Base-by-base conservation (phyloP, 2,113 vertebrate species). In the Anolis sagrei region DNA sequence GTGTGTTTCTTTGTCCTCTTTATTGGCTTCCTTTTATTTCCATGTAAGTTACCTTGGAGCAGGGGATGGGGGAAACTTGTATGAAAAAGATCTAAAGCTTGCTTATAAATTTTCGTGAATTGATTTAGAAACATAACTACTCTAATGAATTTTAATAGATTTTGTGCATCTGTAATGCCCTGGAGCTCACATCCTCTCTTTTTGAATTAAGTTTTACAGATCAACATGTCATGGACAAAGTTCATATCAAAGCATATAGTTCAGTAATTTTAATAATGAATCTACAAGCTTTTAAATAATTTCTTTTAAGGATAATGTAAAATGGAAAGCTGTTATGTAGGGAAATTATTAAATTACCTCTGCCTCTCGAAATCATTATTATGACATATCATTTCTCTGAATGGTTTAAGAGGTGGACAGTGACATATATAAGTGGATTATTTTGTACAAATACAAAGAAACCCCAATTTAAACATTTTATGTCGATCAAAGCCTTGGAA, bases 1-100 rank as follows among this genome's bases (percentile, higher is more conserved):
- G 92, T 84, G 81, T 92, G 93, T 74, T 95, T 95, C 94, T 92
- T 95, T 80, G 92, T 92, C 93, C 95, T 95, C 95, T 96, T 96
- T 89, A 95, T 89, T 90, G 94, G 95, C 91, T 89, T 95, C 95
- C 96, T 95, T 94, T 95, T 97, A 89, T 96, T 96, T 93, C 96
- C 97, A 91, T 89, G 95, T 87, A 95, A 83, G 90, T 95, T 94
- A 94, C 96, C 97, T 97, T 94, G 93, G 88, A 84, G 93, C 86
- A 89, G 91, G 88, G 81, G 91, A 92, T 82, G 89, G 93, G 94
- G 91, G 87, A 96, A 94, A 94, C 83, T 72, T 86, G 89, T 84
- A 81, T 96, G 94, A 95, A 94, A 95, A 93, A 89, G 89, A 85
- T 93, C 88, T 91, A 91, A 92, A 91, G 85, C 93, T 77, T 58